phyloP scores from a whole-genome alignment of 2,797 vertebrate species.

The Arctocebus calabarensis region DNA sequence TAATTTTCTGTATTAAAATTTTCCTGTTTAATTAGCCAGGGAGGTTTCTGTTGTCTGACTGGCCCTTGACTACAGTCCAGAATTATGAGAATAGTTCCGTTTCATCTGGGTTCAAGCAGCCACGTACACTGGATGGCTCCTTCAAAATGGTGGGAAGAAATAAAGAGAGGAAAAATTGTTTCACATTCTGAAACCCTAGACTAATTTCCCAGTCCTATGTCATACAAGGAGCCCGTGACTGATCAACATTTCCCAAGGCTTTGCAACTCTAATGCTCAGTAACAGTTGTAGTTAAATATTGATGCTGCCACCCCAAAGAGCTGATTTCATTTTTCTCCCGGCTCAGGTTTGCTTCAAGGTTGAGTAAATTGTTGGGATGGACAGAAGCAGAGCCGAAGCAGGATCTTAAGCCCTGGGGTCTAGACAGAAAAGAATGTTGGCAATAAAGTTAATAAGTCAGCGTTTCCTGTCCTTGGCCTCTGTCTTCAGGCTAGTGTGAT shows the following conservation, averaged over 20 bases:
- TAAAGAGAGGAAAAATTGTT: slow-evolving; percentile 46
- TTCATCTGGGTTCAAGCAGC: slow-evolving; percentile 62
- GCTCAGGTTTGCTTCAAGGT: slow-evolving; percentile 75
- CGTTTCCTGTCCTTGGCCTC: not conserved
- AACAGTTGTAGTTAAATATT: slow-evolving; percentile 85
- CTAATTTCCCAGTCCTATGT: slow-evolving; percentile 37
- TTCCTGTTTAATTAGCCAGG: not conserved
- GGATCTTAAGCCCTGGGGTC: slow-evolving; percentile 49
- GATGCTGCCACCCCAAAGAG: slow-evolving; percentile 73
- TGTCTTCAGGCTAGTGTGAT: not conserved
- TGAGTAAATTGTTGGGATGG: slow-evolving; percentile 73
- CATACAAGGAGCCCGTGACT: not conserved
- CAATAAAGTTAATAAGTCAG: not conserved
- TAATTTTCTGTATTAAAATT: not conserved
- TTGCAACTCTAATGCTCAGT: slow-evolving; percentile 67
- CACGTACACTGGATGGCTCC: slow-evolving; percentile 62
- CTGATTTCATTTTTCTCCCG: slow-evolving; percentile 72
- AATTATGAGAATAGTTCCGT: slow-evolving; percentile 70
- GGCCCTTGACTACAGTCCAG: not conserved
- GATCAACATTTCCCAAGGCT: slow-evolving; percentile 35
- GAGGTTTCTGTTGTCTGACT: not conserved
- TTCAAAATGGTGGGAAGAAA: slow-evolving; percentile 50
- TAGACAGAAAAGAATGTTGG: not conserved
- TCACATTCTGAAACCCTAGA: slow-evolving; percentile 62
- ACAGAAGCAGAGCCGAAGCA: slow-evolving; percentile 55